Evolutionary conservation across 2,888 invertebrate genomes (phyloP).

Genomic region (Tachystola acroxantha): DNA sequence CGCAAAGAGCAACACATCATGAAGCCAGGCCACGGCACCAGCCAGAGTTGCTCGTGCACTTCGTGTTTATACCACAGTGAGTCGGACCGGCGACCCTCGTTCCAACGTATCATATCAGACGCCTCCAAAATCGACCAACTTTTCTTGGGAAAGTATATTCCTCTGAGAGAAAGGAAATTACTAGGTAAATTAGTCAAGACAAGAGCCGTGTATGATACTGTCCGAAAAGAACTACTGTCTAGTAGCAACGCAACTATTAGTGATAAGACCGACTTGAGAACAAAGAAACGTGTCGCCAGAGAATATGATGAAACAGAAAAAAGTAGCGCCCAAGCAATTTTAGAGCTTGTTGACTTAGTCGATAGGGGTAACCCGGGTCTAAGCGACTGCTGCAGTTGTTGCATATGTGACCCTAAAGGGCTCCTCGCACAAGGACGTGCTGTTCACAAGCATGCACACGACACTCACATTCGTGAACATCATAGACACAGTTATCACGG

Average conservation of each 20-base stretch:
- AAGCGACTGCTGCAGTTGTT: conserved; percentile 46
- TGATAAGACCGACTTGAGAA: conserved; percentile 24
- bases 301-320: conserved; percentile 19
- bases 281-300: conserved; percentile 12
- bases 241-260: conserved; percentile 29
- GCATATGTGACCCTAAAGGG: conserved; percentile 32
- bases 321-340: conserved; percentile 23
- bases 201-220: conserved; percentile 45
- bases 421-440: conserved; percentile 14
- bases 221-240: conserved; percentile 37
- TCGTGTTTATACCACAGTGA: conserved; percentile 35
- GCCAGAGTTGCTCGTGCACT: conserved; percentile 37
- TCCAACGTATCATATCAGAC: conserved; percentile 24
- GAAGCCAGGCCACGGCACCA: conserved; percentile 24
- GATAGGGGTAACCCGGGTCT: conserved; percentile 33
- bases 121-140: conserved; percentile 39
- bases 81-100: conserved; percentile 30
- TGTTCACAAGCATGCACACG: conserved; percentile 12
- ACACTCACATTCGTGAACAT: conserved; percentile 17
- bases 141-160: conserved; percentile 38
- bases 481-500: not conserved
- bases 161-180: conserved; percentile 40
- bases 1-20: conserved; percentile 30
- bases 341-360: conserved; percentile 34
- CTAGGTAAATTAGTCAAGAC: conserved; percentile 43